phyloP scores from a whole-genome alignment of 2,888 invertebrate genomes.

The Ligdia adustata region DNA sequence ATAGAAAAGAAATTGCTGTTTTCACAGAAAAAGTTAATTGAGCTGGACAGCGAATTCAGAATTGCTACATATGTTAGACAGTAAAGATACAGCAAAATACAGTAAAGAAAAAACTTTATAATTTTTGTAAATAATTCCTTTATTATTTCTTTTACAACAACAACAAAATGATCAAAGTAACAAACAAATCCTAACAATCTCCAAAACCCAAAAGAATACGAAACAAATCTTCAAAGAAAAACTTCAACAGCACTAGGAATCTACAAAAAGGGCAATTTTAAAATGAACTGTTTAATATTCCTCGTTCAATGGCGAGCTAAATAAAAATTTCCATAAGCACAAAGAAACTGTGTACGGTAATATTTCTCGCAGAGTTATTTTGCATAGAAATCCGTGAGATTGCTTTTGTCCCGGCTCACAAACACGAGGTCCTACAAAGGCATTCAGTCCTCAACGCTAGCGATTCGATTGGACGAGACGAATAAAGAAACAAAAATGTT shows the following conservation, averaged over 20 bases:
- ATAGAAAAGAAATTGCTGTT: too few species aligned
- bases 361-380: conserved; percentile 69
- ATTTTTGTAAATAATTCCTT: too few species aligned
- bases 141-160: too few species aligned
- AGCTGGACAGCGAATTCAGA: too few species aligned
- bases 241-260: conserved; percentile 18
- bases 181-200: conserved; percentile 3
- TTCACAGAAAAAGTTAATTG: too few species aligned
- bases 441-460: conserved; percentile 48
- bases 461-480: conserved; percentile 50
- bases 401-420: conserved; percentile 71
- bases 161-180: conserved; percentile 1
- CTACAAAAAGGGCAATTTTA: conserved; percentile 30
- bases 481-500: conserved; percentile 22
- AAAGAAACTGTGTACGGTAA: conserved; percentile 65
- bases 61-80: too few species aligned
- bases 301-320: conserved; percentile 37
- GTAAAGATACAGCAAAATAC: too few species aligned
- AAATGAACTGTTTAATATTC: conserved; percentile 35
- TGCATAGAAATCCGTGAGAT: conserved; percentile 70
- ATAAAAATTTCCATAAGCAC: conserved; percentile 65
- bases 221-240: conserved; percentile 9
- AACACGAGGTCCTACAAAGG: conserved; percentile 70
- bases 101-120: too few species aligned
- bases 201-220: background rate